Evolutionary conservation across 2,888 invertebrate species (phyloP).

Genomic region (Halictus ligatus): DNA sequence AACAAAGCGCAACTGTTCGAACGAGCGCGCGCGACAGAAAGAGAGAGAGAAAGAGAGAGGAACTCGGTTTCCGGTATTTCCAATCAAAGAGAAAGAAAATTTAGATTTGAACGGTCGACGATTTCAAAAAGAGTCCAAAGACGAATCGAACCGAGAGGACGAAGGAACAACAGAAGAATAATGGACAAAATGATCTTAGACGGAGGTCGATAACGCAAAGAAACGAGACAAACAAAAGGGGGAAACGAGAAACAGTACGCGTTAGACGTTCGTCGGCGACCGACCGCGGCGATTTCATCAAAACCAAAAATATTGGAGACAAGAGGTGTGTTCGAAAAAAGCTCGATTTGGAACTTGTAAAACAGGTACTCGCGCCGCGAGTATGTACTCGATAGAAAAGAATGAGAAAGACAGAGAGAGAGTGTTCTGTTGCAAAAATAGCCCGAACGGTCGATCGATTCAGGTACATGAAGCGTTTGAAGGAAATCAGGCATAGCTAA

Average conservation of each 20-base stretch:
- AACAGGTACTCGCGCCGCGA: slow-evolving; percentile 73
- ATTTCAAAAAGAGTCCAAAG: neutral
- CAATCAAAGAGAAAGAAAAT: neutral
- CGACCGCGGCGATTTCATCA: slow-evolving; percentile 40
- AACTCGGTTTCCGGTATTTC: neutral
- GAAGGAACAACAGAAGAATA: slow-evolving; percentile 53
- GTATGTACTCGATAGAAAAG: slow-evolving; percentile 70
- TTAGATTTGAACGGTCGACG: slow-evolving; percentile 4
- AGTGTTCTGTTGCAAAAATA: slow-evolving; percentile 79
- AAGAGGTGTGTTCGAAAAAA: slow-evolving; percentile 60
- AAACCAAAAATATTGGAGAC: slow-evolving; percentile 55
- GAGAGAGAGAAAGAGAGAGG: neutral
- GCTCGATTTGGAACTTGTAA: slow-evolving; percentile 66
- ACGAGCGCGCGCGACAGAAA: neutral
- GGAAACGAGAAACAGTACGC: slow-evolving; percentile 36
- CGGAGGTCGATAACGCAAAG: slow-evolving; percentile 38
- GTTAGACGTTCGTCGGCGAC: slow-evolving; percentile 40
- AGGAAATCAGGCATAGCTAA: slow-evolving; percentile 84
- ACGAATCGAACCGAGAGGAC: slow-evolving; percentile 39
- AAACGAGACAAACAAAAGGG: slow-evolving; percentile 42
- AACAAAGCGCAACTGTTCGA: neutral
- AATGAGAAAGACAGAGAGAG: slow-evolving; percentile 77
- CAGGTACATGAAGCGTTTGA: slow-evolving; percentile 84
- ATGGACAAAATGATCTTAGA: slow-evolving; percentile 35
- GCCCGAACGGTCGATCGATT: slow-evolving; percentile 84